These are phyloP conservation scores for Hecatera dysodea DNA, from an alignment of 2,888 invertebrate species.

Conservation along the genomic window DNA sequence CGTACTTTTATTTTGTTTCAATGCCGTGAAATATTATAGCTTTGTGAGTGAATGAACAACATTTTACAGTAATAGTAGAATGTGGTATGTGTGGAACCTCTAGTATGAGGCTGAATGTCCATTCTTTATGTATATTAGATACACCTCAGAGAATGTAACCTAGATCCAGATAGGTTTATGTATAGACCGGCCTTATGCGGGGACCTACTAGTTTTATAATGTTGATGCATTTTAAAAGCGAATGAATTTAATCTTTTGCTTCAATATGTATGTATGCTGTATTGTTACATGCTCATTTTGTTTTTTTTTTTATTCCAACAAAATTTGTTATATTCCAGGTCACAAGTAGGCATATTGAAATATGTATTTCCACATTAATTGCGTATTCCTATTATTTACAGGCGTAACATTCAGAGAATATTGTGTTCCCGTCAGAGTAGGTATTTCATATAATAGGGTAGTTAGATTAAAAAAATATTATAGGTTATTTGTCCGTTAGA, in stretches of 20 bases:
- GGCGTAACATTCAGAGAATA: not conserved
- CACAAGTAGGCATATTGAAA: constrained; percentile 7
- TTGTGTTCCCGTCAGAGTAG: too few species aligned
- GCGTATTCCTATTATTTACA: not conserved
- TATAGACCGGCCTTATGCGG: constrained; percentile 43
- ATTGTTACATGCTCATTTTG: not conserved
- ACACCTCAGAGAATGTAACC: constrained; percentile 56
- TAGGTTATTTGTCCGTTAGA: too few species aligned
- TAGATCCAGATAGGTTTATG: constrained; percentile 56
- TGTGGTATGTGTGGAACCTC: not conserved
- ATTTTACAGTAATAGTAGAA: not conserved
- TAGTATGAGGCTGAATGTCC: constrained; percentile 13
- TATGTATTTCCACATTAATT: not conserved
- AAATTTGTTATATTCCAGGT: not conserved
- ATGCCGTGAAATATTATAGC: too few species aligned
- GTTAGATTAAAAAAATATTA: too few species aligned
- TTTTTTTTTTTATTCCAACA: not conserved
- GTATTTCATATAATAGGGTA: too few species aligned
- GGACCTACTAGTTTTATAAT: constrained; percentile 34
- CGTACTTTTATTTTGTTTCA: not conserved
- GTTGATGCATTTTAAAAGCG: constrained; percentile 14
- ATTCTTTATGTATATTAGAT: constrained; percentile 51
- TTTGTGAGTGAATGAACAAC: not conserved
- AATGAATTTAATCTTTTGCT: not conserved
- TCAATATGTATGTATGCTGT: not conserved